Evolutionary conservation across 2,888 invertebrate genomes (phyloP), one percentile per base, ranked within the genome.

Genomic region (Lasioglossum vierecki): DNA sequence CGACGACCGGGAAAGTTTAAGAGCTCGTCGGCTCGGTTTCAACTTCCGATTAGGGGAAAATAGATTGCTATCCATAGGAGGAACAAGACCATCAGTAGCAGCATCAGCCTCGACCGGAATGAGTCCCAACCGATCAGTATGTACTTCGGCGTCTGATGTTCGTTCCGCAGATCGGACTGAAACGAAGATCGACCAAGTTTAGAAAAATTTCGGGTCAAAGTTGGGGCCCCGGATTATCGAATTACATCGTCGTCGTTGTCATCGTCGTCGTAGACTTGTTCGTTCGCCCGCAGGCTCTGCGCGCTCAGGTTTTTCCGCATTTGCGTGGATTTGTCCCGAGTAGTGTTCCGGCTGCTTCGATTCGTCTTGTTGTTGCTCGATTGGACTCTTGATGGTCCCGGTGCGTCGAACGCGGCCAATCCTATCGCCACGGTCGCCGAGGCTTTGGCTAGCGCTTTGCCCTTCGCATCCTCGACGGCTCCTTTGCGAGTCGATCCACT

Each of bases 61-160:
- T 95, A 96, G n/a, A 96, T 92, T 44, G 93, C 92, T 6, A 95
- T 95, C 96, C 96, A 96, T 30, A 95, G 84, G 39, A 95, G 76
- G 60, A 96, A 94, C 39, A 95, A 94, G 4, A 94, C 79, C 18
- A 95, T 81, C 60, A 96, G 91, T 9, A 92, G 89, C 4, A 95
- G 80, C 91, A 96, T 95, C 8, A 94, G 92, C 76, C 93, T 95
- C 4, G 95, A 94, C 76, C 95, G 95, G 76, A 95, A 94, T 49
- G 88, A 93, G 87, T 96, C 95, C 96, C 96, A 96, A 22, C 95
- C 95, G 18, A 95, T 91, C 30, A 95, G 84, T 13, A 95, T 91
- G 66, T 94, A 93, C 53, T 89, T 92, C 11, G 83, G 82, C 46
- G 79, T 85, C 9, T 66, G 79, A 13, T 63, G 4, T 11, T 88